Evolutionary conservation across 1,140 invertebrate genomes (phyloP), one percentile per base, ranked within the genome.

Genomic region (Oppia nitens): DNA sequence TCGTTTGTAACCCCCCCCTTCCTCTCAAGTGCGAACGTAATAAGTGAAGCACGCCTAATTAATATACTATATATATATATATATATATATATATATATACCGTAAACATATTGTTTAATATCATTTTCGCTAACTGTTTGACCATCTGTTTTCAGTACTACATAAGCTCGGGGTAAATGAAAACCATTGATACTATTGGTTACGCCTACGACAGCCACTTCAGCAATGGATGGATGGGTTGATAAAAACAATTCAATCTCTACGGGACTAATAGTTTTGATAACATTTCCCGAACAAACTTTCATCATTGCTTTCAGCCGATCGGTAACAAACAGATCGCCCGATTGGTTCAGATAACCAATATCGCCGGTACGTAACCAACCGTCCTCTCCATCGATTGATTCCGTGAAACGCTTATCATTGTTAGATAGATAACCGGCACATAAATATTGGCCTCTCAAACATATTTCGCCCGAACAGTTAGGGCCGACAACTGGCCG

Each of bases 281-380:
- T 14, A 14, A 6, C 6, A 25, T 54, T 6, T 47, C 29, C 20
- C n/a, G 20, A 11, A 24, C n/a, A n/a, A n/a, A n/a, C n/a, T n/a
- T n/a, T n/a, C 12, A 11, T 12, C 50, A 25, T 28, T 11, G 47
- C 65, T 57, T 66, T 66, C 0, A 65, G 57, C n/a, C 65, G 48
- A n/a, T 57, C 64, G 0, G 63, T 66, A 55, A 66, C 32, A 51
- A 59, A 66, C 32, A 66, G 52, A 45, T 53, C 56, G 3, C 60
- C 65, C 40, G 60, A 59, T n/a, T 64, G 52, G 24, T 66, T 49
- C 40, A 64, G 64, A 17, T 61, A 53, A 1, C 72, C 74, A 40
- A 75, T 67, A 64, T 76, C 74, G 21, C 74, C 74, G n/a, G 72
- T 75, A 56, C 72, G 72, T 12, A 74, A 63, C 72, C 72, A 76